Base-by-base conservation (phyloP, 2,797 vertebrate genomes). In the Erpetoichthys calabaricus region DNA sequence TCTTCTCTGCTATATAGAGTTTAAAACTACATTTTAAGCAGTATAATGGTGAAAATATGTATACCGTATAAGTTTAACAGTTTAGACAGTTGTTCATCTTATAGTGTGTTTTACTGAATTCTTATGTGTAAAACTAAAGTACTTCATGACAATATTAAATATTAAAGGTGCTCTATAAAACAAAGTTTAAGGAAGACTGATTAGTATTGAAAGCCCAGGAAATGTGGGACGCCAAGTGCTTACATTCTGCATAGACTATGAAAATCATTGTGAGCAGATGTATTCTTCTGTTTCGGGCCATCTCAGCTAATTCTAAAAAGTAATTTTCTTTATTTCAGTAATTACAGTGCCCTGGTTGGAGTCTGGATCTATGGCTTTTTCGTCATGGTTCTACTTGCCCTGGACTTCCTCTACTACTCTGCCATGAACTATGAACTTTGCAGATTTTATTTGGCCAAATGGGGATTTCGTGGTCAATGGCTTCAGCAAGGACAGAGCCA, bases 281-380 rank as follows among this genome's bases (percentile, higher is more conserved):
- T 55, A 55, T 53, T 2, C 57, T 70, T 57, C 60, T 72, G 70
- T 78, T 80, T 64, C 62, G 57, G 59, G 46, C 65, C 59, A 66
- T 68, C 64, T 65, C 3, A 54, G 73, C 62, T 72, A 62, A 70
- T 68, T 70, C 6, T 45, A 44, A 51, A 57, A 57, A 54, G 45
- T 43, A 58, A 60, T 65, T 70, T 44, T 63, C 63, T 61, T 57
- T 45, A 2, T 66, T 7, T 0, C 81, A 99, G 96, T 74, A 99
- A 99, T 71, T 99, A 99, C 79, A 93, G 92, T 0, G 95, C 94
- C 1, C 73, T 99, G 68, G 68, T 99, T 4, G 96, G 96, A 4
- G 96, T 99, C 73, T 99, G 96, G 96, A 91, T 98, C 78, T 99
- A 99, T 41, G 96, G 96, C 62, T 94, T 98, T 75, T 92, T 98